Base-by-base conservation (phyloP, 92 coral and sea anemone species). In the Ricordea florida region DNA sequence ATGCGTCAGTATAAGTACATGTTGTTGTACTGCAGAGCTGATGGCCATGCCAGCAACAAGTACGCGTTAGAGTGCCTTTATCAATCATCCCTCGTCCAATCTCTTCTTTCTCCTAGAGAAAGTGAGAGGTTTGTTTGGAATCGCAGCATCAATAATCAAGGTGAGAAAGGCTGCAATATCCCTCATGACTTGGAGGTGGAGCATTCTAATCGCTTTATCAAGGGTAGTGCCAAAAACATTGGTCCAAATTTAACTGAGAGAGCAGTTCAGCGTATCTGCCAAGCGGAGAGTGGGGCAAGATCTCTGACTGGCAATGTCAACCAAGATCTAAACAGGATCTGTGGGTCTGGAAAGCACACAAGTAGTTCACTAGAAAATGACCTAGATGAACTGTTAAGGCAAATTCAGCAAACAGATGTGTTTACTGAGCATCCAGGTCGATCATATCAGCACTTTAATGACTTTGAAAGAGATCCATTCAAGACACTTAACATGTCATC, bases 1-100 rank as follows among this genome's bases (percentile, higher is more conserved):
- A 62, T 82, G 76, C 46, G 77, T n/a, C 87, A 82, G 32, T 82
- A 82, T 21, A 73, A 64, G 31, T 73, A 63, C 31, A 62, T 82
- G 69, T 22, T 82, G 66, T 36, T 82, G 40, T 82, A 72, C 45
- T 82, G 76, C 51, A 79, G 34, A 64, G 79, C 85, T 23, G 85
- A 79, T 62, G 73, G 66, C 5, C 46, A 59, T 6, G 57, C 18
- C 40, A 79, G 85, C 27, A 57, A 58, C 17, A 79, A 77, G 23
- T 79, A 79, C 69, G 85, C 85, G 22, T 48, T 79, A 4, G 72
- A 42, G 72, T 64, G 56, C 29, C 72, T 64, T 6, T 37, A 64
- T 31, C 56, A 64, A 31, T 13, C 56, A 16, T 64, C 44, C n/a
- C 29, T 26, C 27, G 72, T 43, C 14, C 52, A 64, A 22, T 42